A percentile compares a stretch with the other conserved stretches of the same genome.
These are phyloP conservation scores for Cynaeus angustus DNA, from an alignment of 2,888 invertebrate species.

Conservation along the genomic window DNA sequence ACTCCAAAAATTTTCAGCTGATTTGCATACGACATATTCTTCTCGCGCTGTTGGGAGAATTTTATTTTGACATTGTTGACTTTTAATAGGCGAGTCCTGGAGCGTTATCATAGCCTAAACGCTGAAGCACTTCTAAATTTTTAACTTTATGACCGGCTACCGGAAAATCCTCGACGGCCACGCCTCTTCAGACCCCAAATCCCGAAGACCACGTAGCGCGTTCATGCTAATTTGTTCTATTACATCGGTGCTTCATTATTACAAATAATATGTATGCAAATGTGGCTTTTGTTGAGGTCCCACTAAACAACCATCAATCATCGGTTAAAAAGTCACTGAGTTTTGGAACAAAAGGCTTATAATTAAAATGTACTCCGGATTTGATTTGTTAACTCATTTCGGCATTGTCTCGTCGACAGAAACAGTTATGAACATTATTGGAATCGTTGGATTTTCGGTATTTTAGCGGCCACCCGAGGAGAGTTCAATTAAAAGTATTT, in stretches of 20 bases:
- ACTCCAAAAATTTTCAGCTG: slow-evolving; percentile 35
- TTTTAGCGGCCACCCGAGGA: slow-evolving; percentile 37
- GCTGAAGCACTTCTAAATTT: slow-evolving; percentile 44
- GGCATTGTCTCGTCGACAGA: not conserved
- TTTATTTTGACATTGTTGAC: slow-evolving; percentile 54
- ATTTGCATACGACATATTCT: slow-evolving; percentile 54
- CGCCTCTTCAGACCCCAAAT: slow-evolving; percentile 7
- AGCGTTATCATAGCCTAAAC: slow-evolving; percentile 50
- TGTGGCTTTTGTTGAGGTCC: slow-evolving; percentile 46
- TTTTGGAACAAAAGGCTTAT: slow-evolving; percentile 34
- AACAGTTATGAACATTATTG: slow-evolving; percentile 13
- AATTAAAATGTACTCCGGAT: slow-evolving; percentile 24
- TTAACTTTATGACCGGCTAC: slow-evolving; percentile 48
- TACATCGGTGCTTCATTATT: slow-evolving; percentile 45
- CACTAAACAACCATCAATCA: slow-evolving; percentile 48
- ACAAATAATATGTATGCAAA: slow-evolving; percentile 51
- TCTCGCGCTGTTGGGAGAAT: slow-evolving; percentile 48
- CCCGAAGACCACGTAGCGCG: slow-evolving; percentile 38
- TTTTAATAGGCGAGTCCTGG: slow-evolving; percentile 52
- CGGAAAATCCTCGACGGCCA: slow-evolving; percentile 11
- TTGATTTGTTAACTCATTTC: slow-evolving; percentile 13
- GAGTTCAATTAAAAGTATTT: slow-evolving; percentile 38
- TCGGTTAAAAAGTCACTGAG: slow-evolving; percentile 29
- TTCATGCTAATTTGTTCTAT: slow-evolving; percentile 49
- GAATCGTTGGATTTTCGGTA: slow-evolving; percentile 9